Evolutionary conservation across 2,888 invertebrate species (phyloP), one percentile per base, ranked within the genome.

Genomic region (Dendrolimus pini): DNA sequence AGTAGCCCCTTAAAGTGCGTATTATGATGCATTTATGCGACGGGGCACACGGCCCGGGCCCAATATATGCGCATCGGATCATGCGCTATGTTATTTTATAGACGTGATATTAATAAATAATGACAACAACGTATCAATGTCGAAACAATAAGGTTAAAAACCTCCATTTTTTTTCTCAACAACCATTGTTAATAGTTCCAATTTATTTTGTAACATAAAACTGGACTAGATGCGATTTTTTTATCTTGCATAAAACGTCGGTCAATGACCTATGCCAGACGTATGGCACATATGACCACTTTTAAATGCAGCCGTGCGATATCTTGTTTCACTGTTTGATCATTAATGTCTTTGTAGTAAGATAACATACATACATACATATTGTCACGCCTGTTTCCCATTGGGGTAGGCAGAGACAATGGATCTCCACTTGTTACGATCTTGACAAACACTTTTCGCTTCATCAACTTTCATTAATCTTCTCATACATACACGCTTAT

Each of bases 91-190:
- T 63, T 59, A 66, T 65, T 63, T 67, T 69, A 63, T 65, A 65
- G 63, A 68, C 72, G 67, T 65, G 70, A 65, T 67, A 68, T 66
- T 71, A 71, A 30, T 30, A 30, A n/a, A 62, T 66, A 74, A 73
- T 73, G 72, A 72, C 70, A 75, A 73, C 68, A 65, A 67, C 67
- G 62, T 69, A 70, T 62, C 58, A 58, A 61, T 66, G 66, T 64
- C 70, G 67, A 69, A 76, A 80, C 78, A 78, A 80, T 77, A 68
- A 69, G 68, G 70, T 72, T 74, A 72, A 72, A 75, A 68, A 67
- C 68, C 62, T 63, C 68, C 12, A 12, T 47, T 47, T 12, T 10
- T n/a, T 9, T 47, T 47, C 9, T 30, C 30, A 30, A 30, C 30
- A 30, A 10, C 47, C 12, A 47, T 47, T 47, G 47, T 47, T 47